Evolutionary conservation across 2,888 invertebrate genomes (phyloP).

Genomic region (Priocnemis perturbator): DNA sequence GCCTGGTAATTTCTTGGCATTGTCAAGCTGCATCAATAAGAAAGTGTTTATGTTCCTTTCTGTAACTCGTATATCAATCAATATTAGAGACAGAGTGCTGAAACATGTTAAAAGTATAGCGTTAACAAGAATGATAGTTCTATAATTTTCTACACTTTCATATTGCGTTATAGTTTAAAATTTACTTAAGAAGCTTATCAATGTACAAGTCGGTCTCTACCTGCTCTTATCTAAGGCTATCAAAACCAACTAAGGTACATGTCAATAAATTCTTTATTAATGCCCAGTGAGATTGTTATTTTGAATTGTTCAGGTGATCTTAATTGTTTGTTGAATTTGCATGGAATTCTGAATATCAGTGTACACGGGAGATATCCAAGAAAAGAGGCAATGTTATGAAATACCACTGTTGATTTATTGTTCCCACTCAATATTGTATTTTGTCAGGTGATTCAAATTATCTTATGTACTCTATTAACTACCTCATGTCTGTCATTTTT

Average conservation of each 20-base stretch:
- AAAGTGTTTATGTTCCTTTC: neutral
- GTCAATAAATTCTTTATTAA: slow-evolving; percentile 6
- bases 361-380: slow-evolving; percentile 2
- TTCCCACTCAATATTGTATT: neutral
- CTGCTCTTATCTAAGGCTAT: slow-evolving; percentile 19
- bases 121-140: neutral
- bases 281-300: neutral
- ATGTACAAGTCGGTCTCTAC: slow-evolving; percentile 8
- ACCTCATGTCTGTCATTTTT: neutral
- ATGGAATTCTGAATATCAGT: neutral
- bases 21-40: neutral
- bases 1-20: neutral
- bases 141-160: too few species aligned
- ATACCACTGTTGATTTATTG: neutral
- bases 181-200: slow-evolving; percentile 20
- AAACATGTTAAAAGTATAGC: neutral
- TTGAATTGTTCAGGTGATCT: neutral
- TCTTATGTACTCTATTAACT: neutral
- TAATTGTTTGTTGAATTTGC: neutral
- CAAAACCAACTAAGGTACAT: slow-evolving; percentile 1
- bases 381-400: neutral
- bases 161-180: neutral
- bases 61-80: slow-evolving; percentile 2
- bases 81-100: neutral
- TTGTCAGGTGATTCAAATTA: neutral